Base-by-base conservation (phyloP, 2,888 invertebrate species). In the Ectropis crepuscularia region DNA sequence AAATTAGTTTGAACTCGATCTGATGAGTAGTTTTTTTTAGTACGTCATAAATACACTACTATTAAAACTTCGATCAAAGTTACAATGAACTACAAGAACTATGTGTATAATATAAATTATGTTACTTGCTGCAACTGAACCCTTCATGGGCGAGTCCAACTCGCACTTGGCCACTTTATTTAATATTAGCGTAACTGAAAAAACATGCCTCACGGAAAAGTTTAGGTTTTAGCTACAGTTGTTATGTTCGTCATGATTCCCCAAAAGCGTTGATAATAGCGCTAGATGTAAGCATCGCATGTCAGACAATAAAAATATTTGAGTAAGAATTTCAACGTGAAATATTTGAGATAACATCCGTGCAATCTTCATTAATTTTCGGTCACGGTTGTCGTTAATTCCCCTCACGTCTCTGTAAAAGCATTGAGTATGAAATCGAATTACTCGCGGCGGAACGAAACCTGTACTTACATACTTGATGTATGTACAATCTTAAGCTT, bases 311-410 rank as follows among this genome's bases (percentile, higher is more conserved):
- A 48, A 72, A 79, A 75, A 74, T 68, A 73, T 75, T 68, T 74
- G 77, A 45, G 37, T 36, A 60, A 67, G 45, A 61, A 66, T 61
- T 47, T 61, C 46, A 61, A 63, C 45, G 53, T 67, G 61, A 85
- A 87, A 85, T 81, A 83, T 86, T 86, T 83, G 78, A 77, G 73
- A 79, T 76, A 76, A 74, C 74, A 78, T 74, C 74, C 77, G 71
- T 78, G 77, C 74, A 75, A 73, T 76, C 70, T 81, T 84, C 77
- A 88, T 87, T 86, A 86, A 80, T 82, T 80, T 79, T 84, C 80
- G 76, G 85, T 80, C 78, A 83, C 83, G 88, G 86, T 84, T 75
- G 79, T 84, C 84, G 81, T 74, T 75, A 75, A 86, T 86, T 86
- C 80, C 80, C 79, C 79, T 78, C 82, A 81, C 85, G 81, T 85